Evolutionary conservation across 2,797 vertebrate genomes (phyloP), one percentile per base, ranked within the genome.

Genomic region (Eptatretus atami): DNA sequence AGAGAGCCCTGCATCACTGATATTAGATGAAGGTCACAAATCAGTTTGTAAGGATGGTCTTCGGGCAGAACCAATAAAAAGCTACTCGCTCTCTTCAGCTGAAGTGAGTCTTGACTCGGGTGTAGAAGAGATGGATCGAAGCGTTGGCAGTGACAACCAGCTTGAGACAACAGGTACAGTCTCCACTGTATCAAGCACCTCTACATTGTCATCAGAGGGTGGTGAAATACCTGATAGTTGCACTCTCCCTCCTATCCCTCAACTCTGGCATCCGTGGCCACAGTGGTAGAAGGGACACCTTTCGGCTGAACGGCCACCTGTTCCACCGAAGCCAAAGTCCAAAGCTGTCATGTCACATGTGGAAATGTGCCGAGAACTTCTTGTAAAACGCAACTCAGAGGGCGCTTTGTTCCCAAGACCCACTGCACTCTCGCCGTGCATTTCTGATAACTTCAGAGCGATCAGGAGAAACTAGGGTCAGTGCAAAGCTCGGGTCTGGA

Each of bases 311-410:
- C 94, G 95, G 86, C 92, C 92, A 74, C 92, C 92, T 85, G 92
- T 98, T 88, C 92, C 92, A 95, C 92, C 92, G 73, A 98, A 98
- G 79, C 92, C 92, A 74, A 84, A 93, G 80, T 84, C 95, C 77
- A 96, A 93, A 81, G 88, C 90, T 79, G 88, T 90, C 74, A 81
- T 93, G 77, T 81, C 82, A 77, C 94, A 90, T 82, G 87, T 90
- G 63, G 92, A 93, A 76, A 95, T 85, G 71, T 98, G 94, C 92
- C 93, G 92, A 84, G 92, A 98, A 82, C 92, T 87, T 70, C 81
- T 98, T 76, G 81, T 96, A 73, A 98, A 98, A 79, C 92, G 95
- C 82, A 88, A 87, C 78, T 98, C 92, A 68, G 92, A 98, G 80
- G 96, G 92, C 68, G 90, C 95, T 84, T 82, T 96, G 73, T 82